Base-by-base conservation (phyloP, 30 jellyfish, hydroid and myxozoan species). In the Catostylus mosaicus region DNA sequence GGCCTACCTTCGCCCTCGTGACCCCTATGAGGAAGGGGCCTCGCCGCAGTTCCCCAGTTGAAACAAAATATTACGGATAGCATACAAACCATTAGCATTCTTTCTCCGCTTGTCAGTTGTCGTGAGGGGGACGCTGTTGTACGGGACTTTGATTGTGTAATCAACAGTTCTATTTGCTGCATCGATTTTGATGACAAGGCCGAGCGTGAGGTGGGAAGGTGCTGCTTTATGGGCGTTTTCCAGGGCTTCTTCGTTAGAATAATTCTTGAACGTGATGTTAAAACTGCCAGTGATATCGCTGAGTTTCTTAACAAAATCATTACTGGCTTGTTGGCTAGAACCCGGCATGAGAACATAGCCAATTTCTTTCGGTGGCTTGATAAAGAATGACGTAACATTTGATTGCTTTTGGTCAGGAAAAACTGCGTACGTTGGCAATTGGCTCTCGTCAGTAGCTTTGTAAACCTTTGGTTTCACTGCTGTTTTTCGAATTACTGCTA, bases 121-220 rank as follows among this genome's bases (percentile, higher is more conserved):
- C 0, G 90, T 77, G 20, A 33, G 30, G 7, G 89, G 88, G 20
- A 87, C 87, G 23, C 74, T 56, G 34, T 34, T 57, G 34, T 18
- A 87, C 4, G 96, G 96, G 70, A 78, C 88, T 73, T 77, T 76
- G 29, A 87, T 78, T 30, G 88, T 87, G 27, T 73, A 87, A 40
- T 80, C 82, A 24, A 46, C 84, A 43, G 26, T 30, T 19, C 30
- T 78, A 30, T 27, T 32, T 16, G 68, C 10, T 3, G 83, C 69
- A 46, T 68, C 84, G 22, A 67, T 61, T 18, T 78, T 52, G 22
- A 87, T 14, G 10, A 87, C 60, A 26, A 87, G 50, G 23, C 91
- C 96, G 54, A 87, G 77, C 1, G 90, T 77, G n/a, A 87, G 29
- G 33, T 87, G 69, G 20, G 47, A 32, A 2, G 96, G 75, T 2